Percentiles rank a stretch among this genome's conserved stretches.
Conservation (phyloP, 2,888 invertebrate species). For the Ellobium chinense region DNA sequence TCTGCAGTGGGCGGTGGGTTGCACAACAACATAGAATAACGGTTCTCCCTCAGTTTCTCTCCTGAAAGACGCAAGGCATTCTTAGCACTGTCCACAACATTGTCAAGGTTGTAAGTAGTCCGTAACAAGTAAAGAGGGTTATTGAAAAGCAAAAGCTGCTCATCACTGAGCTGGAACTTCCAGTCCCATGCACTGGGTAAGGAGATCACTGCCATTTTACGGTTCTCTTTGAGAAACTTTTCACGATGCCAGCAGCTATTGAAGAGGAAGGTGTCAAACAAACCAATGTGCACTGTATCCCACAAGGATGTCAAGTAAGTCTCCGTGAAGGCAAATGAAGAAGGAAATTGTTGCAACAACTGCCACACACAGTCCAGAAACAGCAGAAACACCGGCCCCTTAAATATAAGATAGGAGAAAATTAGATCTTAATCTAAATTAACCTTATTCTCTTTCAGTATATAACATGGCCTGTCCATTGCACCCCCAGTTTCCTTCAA, state of each 20-base stretch:
- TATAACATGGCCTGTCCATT: too few species aligned
- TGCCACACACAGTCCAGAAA: constrained; percentile 98
- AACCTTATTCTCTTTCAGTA: too few species aligned
- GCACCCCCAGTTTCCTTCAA: too few species aligned
- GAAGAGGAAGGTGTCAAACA: constrained; percentile 96
- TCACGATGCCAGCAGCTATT: constrained; percentile 89
- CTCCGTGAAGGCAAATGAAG: constrained; percentile 94
- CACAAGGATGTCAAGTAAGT: constrained; percentile 94
- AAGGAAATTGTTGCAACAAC: constrained; percentile 91
- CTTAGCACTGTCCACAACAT: constrained; percentile 46
- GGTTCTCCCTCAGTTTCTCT: constrained; percentile 48
- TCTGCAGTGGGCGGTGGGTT: constrained; percentile 2
- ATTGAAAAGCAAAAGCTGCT: constrained; percentile 89
- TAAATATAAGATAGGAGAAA: constrained; percentile 71
- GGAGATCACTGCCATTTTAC: constrained; percentile 55
- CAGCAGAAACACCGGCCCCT: constrained; percentile 92
- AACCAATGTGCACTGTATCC: constrained; percentile 92
- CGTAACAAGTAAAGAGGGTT: constrained; percentile 86
- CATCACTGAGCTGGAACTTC: constrained; percentile 91
- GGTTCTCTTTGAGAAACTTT: constrained; percentile 80
- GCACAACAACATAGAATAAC: constrained; percentile 37
- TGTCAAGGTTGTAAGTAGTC: constrained; percentile 47
- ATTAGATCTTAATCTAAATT: neutral
- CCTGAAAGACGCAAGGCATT: constrained; percentile 44
- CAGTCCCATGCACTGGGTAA: constrained; percentile 88